Conservation (phyloP, 1,140 invertebrate genomes). For the Helicoverpa armigera region DNA sequence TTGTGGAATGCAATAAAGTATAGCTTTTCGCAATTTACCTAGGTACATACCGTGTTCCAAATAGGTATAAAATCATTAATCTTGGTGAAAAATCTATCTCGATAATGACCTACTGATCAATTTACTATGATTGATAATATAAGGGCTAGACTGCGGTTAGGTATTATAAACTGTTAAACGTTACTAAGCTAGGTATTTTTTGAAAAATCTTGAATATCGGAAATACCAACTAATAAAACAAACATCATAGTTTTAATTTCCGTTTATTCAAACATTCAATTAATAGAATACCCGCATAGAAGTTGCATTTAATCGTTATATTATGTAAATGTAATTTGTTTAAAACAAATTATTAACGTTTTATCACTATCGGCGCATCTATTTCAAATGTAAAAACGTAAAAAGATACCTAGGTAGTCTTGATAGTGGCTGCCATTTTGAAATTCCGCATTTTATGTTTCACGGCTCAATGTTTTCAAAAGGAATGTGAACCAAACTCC, state of each 20-base stretch:
- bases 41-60: no score
- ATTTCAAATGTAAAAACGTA: neutral
- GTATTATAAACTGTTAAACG: no score
- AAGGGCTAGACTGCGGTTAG: no score
- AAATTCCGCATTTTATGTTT: neutral
- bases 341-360: neutral
- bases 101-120: no score
- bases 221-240: neutral
- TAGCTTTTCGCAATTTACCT: no score
- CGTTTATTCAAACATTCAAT: constrained; percentile 3
- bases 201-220: neutral
- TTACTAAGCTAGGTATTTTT: no score
- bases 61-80: no score
- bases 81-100: no score
- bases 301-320: constrained; percentile 19
- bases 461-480: neutral
- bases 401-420: neutral
- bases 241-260: neutral
- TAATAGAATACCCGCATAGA: neutral
- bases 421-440: neutral
- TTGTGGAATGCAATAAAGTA: no score
- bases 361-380: neutral
- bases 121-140: no score
- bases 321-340: constrained; percentile 31
- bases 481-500: neutral